Evolutionary conservation across 2,113 vertebrate species (phyloP).

Genomic region (Amphilophus citrinellus): DNA sequence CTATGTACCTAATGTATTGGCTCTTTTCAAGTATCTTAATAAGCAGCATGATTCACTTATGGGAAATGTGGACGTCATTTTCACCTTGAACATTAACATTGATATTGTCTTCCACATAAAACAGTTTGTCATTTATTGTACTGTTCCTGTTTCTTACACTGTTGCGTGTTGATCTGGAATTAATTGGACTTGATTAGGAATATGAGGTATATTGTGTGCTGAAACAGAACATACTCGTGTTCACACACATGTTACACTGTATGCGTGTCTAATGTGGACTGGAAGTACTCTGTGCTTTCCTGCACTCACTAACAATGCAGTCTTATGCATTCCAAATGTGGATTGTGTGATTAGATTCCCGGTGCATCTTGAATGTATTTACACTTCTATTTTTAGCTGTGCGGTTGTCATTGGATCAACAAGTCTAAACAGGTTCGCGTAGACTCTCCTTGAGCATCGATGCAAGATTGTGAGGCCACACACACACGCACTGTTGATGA

Average conservation of each 20-base stretch:
- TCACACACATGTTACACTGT: conserved; percentile 12
- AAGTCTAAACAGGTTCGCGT: neutral
- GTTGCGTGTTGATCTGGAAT: neutral
- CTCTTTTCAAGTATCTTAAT: neutral
- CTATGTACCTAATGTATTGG: neutral
- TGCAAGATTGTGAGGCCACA: neutral
- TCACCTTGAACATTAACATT: neutral
- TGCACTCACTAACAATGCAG: neutral
- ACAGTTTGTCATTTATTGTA: neutral
- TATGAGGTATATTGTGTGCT: neutral
- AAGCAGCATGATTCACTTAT: neutral
- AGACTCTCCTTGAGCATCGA: conserved; percentile 23
- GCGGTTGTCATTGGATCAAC: neutral
- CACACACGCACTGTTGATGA: conserved; percentile 8
- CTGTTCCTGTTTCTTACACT: neutral
- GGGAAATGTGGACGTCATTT: fast-evolving
- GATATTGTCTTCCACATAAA: neutral
- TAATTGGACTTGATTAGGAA: neutral
- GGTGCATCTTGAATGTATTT: conserved; percentile 22
- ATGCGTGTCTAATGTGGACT: neutral
- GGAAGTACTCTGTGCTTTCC: conserved; percentile 7
- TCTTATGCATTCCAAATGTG: conserved; percentile 8
- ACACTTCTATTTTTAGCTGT: conserved; percentile 20
- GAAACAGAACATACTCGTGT: neutral
- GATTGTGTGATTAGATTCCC: neutral